Base-by-base conservation (phyloP, 1,140 invertebrate species). In the Aleiodes sp. region DNA sequence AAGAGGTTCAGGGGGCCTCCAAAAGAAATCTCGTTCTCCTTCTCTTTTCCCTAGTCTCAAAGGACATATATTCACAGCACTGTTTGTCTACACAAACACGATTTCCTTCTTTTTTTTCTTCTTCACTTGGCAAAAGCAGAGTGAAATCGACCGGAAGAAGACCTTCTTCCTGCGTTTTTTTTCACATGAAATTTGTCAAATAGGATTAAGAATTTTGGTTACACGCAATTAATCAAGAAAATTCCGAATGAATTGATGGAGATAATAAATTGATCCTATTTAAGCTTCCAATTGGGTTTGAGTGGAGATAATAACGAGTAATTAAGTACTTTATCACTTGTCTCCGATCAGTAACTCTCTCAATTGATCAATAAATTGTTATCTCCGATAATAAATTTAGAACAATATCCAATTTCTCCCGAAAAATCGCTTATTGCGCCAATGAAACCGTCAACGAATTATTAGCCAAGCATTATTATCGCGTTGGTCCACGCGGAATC, bases 1-100 rank as follows among this genome's bases (percentile, higher is more conserved):
- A 19, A 76, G 72, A 75, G n/a, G n/a, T n/a, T n/a, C 12, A 29
- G 73, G 75, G 60, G 37, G 65, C 75, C n/a, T 70, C 71, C 59
- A 64, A 69, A 60, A 59, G 28, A 59, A 59, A 59, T 59, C 71
- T 65, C 70, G 16, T 41, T 33, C 29, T 41, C 59, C 41, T 56
- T 65, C 64, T 66, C 43, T 24, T 35, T 56, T 39, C 68, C 37
- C 62, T 10, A 9, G 6, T 29, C 41, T 16, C 28, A 56, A 1
- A 56, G 10, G 59, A 29, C 35, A 61, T 46, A 33, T 46, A 21
- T 35, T 46, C 14, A 65, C 12, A 12, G n/a, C 56, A 60, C 33
- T 43, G 56, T 61, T 65, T 65, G 41, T 65, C 41, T 65, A 56
- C 24, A 52, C 21, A 31, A 65, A 52, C 28, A 65, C 63, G 28